These are phyloP conservation scores for Caenorhabditis sp. DNA, from an alignment of 2,888 invertebrate genomes.

Conservation along the genomic window DNA sequence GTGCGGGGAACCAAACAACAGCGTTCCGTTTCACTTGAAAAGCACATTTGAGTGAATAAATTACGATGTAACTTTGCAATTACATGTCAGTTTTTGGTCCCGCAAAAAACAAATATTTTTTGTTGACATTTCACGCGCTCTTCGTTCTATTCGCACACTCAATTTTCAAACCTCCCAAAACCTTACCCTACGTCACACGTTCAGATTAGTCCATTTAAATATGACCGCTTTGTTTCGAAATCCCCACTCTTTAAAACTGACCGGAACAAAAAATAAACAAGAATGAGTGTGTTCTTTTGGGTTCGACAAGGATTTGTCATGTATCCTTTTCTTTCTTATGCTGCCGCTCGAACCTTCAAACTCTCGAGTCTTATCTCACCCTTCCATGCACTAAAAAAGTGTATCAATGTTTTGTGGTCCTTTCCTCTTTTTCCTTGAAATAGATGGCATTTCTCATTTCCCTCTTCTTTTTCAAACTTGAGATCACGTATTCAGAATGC, in stretches of 20 bases:
- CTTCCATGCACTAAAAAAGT: conserved; percentile 45
- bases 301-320: conserved; percentile 47
- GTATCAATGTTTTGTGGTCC: conserved; percentile 60
- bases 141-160: conserved; percentile 15
- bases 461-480: conserved; percentile 7
- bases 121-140: conserved; percentile 52
- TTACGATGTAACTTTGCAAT: conserved; percentile 46
- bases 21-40: conserved; percentile 33
- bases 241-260: conserved; percentile 6
- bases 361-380: conserved; percentile 57
- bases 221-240: conserved; percentile 7
- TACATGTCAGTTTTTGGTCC: conserved; percentile 39
- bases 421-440: conserved; percentile 43
- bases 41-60: conserved; percentile 54
- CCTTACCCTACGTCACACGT: conserved; percentile 12
- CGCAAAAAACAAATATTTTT: conserved; percentile 60
- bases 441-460: conserved; percentile 52
- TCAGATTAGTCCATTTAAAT: neutral
- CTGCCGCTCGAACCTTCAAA: conserved; percentile 4
- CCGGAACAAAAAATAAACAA: conserved; percentile 21
- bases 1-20: conserved; percentile 13
- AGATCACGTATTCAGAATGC: conserved; percentile 9
- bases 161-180: conserved; percentile 19
- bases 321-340: conserved; percentile 51
- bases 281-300: conserved; percentile 32